These are phyloP conservation scores for Habrosyne pyritoides DNA, from an alignment of 2,888 invertebrate genomes.

Conservation along the genomic window DNA sequence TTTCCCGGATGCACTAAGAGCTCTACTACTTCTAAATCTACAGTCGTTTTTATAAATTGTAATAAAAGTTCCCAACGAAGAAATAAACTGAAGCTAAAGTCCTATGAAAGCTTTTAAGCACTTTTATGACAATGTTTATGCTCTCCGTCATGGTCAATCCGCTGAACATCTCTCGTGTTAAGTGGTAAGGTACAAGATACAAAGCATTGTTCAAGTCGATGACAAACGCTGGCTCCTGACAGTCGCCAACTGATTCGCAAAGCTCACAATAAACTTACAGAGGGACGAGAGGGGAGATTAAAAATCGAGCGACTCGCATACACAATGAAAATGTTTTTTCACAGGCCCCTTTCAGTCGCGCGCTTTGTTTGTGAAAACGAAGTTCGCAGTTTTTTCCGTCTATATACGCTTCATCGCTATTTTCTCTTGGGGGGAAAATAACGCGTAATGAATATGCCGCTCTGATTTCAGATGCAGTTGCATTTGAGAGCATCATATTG, in stretches of 20 bases:
- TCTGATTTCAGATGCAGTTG: slow-evolving; percentile 49
- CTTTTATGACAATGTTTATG: neutral
- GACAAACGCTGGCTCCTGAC: slow-evolving; percentile 52
- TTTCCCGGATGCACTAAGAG: too few species aligned
- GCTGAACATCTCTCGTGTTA: slow-evolving; percentile 1
- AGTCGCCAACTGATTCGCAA: slow-evolving; percentile 60
- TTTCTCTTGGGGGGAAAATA: slow-evolving; percentile 63
- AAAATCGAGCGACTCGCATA: slow-evolving; percentile 79
- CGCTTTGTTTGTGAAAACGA: slow-evolving; percentile 80
- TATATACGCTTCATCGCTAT: slow-evolving; percentile 72
- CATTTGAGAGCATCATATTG: slow-evolving; percentile 40
- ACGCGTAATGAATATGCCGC: slow-evolving; percentile 69
- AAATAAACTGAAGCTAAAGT: neutral
- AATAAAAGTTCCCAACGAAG: too few species aligned
- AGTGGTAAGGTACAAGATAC: slow-evolving; percentile 11
- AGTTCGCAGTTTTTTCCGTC: slow-evolving; percentile 73
- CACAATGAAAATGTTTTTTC: slow-evolving; percentile 82
- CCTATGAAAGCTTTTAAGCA: neutral
- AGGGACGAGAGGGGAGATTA: slow-evolving; percentile 72
- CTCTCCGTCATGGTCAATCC: neutral
- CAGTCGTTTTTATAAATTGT: too few species aligned
- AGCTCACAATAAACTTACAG: slow-evolving; percentile 76
- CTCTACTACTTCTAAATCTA: too few species aligned
- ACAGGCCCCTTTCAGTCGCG: slow-evolving; percentile 72
- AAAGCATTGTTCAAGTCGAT: slow-evolving; percentile 28